Evolutionary conservation across 2,113 vertebrate species (phyloP).

Genomic region (Pseudopodoces humilis): DNA sequence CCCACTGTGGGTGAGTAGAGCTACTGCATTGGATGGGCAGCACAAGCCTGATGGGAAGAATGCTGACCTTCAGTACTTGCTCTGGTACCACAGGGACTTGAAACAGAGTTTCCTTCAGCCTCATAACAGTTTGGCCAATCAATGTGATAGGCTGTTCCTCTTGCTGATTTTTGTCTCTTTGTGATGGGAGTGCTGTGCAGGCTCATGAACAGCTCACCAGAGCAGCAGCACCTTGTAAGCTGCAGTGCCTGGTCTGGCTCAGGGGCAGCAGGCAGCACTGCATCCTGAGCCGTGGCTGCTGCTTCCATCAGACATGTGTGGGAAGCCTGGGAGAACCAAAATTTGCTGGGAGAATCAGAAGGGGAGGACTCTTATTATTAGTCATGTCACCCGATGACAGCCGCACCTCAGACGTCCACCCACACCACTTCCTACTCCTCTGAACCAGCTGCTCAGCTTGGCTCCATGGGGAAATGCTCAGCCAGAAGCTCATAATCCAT

Average conservation of each 20-base stretch:
- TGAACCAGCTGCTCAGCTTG: background rate
- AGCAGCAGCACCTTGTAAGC: background rate
- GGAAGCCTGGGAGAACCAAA: background rate
- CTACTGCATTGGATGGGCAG: background rate
- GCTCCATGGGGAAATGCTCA: background rate
- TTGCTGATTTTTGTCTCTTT: background rate
- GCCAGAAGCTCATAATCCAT: background rate
- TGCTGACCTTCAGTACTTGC: background rate
- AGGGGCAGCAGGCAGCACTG: background rate
- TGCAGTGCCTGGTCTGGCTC: background rate
- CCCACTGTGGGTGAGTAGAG: background rate
- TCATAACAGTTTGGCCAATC: background rate
- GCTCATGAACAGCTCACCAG: background rate
- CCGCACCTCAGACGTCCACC: background rate
- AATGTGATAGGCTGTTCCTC: background rate
- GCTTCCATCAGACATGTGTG: rapidly evolving
- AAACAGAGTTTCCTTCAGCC: background rate
- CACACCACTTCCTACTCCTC: background rate
- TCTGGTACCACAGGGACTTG: background rate
- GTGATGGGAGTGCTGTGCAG: background rate
- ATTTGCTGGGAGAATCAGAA: background rate
- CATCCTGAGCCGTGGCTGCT: rapidly evolving
- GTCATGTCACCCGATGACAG: background rate
- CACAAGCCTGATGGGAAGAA: background rate
- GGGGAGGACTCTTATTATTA: conserved; percentile 1